Evolutionary conservation across 1,140 invertebrate genomes (phyloP).

Genomic region (Laupala kohalensis): DNA sequence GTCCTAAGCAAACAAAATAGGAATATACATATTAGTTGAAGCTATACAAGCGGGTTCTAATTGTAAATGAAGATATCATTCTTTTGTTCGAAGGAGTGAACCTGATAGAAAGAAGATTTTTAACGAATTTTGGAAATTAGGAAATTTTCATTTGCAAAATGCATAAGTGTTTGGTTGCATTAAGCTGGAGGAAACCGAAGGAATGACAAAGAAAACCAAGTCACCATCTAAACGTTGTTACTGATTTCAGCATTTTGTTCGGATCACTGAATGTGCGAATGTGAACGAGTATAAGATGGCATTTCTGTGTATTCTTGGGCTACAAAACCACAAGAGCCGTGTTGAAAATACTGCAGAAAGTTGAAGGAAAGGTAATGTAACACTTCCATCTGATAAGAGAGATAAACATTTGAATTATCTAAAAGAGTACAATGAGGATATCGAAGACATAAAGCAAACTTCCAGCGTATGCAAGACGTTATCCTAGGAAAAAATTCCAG

Average conservation of each 20-base stretch:
- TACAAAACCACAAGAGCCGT: conserved; percentile 2
- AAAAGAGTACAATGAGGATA: background rate
- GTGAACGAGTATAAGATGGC: background rate
- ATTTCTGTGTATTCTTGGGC: conserved; percentile 5
- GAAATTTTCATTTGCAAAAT: conserved; percentile 5
- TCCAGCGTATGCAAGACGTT: conserved; percentile 5
- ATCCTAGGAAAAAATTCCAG: background rate
- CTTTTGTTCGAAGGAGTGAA: background rate
- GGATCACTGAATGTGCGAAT: background rate
- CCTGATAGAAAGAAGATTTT: background rate
- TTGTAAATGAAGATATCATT: conserved; percentile 3
- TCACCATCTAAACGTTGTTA: background rate
- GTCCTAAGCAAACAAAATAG: background rate
- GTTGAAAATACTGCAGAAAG: conserved; percentile 1
- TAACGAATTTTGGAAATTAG: background rate
- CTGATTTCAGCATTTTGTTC: background rate
- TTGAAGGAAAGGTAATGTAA: background rate
- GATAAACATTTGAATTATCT: background rate
- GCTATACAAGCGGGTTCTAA: background rate
- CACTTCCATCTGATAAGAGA: background rate
- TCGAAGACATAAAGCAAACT: background rate
- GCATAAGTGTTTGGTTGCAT: conserved; percentile 4
- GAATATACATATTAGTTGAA: background rate
- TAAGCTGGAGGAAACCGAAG: background rate
- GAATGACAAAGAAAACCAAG: conserved; percentile 5